These are phyloP conservation scores for Poecilia gillii DNA, from an alignment of 2,797 vertebrate genomes.

Conservation along the genomic window DNA sequence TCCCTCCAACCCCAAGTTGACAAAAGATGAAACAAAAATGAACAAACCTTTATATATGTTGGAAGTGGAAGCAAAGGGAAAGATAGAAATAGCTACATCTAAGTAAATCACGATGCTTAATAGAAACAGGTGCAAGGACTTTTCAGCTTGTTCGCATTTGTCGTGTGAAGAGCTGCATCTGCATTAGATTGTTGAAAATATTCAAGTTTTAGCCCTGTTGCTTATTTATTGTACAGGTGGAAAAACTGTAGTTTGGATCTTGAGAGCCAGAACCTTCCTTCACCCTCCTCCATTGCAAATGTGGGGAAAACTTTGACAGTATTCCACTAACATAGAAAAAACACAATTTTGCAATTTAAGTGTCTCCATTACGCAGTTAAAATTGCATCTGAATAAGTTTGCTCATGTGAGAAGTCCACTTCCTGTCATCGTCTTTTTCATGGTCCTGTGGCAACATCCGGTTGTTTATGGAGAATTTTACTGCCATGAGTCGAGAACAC, in stretches of 20 bases:
- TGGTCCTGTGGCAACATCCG: no score
- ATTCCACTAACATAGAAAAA: no score
- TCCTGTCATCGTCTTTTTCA: no score
- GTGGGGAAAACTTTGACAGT: no score
- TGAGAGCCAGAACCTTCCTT: background rate
- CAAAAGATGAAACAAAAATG: slow-evolving; percentile 64
- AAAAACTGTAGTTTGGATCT: slow-evolving; percentile 4
- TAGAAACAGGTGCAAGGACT: background rate
- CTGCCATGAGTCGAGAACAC: no score
- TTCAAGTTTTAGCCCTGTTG: background rate
- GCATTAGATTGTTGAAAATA: background rate
- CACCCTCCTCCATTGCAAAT: slow-evolving; percentile 4
- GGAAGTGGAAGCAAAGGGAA: slow-evolving; percentile 33
- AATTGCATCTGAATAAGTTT: no score
- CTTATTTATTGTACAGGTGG: background rate
- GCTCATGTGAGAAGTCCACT: no score
- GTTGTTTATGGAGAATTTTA: no score
- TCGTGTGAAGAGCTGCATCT: background rate
- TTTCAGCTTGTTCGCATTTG: slow-evolving; percentile 6
- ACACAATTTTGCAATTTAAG: no score
- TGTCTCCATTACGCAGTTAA: no score
- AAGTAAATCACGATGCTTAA: slow-evolving; percentile 27
- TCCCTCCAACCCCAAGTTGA: slow-evolving; percentile 43
- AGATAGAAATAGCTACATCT: slow-evolving; percentile 35
- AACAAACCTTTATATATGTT: slow-evolving; percentile 47